These are phyloP conservation scores for Pristionchus arcanus DNA, from an alignment of 2,888 invertebrate species.

Conservation along the genomic window DNA sequence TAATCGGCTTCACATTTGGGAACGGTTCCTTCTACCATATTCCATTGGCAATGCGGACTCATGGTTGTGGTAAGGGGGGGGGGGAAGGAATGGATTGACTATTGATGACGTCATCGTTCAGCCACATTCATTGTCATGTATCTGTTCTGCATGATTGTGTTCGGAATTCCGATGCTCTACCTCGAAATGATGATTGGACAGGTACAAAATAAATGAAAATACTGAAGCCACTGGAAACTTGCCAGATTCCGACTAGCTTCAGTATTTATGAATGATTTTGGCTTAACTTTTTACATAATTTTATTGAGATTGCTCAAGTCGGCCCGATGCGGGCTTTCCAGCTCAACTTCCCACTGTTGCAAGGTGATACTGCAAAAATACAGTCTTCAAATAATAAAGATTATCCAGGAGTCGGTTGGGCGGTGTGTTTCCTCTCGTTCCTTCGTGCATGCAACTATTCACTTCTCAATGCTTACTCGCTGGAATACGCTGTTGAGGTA, in stretches of 20 bases:
- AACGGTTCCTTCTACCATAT: neutral
- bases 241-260: too few relatives aligned
- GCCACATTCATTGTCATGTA: constrained; percentile 26
- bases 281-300: neutral
- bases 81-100: neutral
- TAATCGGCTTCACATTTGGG: neutral
- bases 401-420: neutral
- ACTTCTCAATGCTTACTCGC: neutral
- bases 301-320: neutral
- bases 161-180: constrained; percentile 6
- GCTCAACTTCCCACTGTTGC: constrained; percentile 29
- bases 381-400: too few relatives aligned
- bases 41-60: neutral
- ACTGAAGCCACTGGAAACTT: too few relatives aligned
- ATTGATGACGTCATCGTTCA: constrained; percentile 1
- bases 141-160: neutral
- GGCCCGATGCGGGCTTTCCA: constrained; percentile 42
- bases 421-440: neutral
- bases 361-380: neutral
- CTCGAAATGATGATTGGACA: constrained; percentile 43
- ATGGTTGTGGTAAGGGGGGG: too few relatives aligned
- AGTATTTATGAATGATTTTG: neutral
- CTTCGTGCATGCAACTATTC: neutral
- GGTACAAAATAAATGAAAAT: neutral
- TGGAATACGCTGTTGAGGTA: constrained; percentile 13